phyloP scores from a whole-genome alignment of 2,888 invertebrate genomes.

The Luperina testacea region DNA sequence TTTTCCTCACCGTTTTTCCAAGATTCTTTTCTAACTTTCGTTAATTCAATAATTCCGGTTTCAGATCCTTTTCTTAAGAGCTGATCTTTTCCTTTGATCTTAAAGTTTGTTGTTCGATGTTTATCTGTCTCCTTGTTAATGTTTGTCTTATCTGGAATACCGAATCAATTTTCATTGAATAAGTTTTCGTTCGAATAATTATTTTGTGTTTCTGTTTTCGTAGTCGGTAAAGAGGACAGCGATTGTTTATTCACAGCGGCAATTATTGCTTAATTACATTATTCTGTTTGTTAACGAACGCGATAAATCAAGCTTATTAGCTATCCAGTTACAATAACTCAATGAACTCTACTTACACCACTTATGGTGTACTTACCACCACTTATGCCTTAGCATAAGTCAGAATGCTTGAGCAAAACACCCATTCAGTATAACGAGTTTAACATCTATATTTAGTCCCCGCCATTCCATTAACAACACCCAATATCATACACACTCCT shows the following conservation, averaged over 20 bases:
- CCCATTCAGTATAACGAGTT: slow-evolving; percentile 41
- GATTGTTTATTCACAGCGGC: slow-evolving; percentile 16
- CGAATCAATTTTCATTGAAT: slow-evolving; percentile 47
- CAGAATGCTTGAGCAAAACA: slow-evolving; percentile 13
- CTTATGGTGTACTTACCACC: no score
- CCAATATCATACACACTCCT: slow-evolving; percentile 43
- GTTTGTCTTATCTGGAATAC: slow-evolving; percentile 29
- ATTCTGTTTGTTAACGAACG: slow-evolving; percentile 2
- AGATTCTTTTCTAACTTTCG: slow-evolving; percentile 10
- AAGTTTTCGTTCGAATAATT: slow-evolving; percentile 46
- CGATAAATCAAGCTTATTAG: slow-evolving; percentile 8
- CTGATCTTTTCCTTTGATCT: slow-evolving; percentile 36
- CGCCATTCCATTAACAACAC: slow-evolving; percentile 43
- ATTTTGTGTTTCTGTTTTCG: slow-evolving; percentile 20
- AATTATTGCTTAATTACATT: slow-evolving; percentile 22
- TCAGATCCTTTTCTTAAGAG: slow-evolving; percentile 22
- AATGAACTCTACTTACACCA: background rate
- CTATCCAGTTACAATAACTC: background rate
- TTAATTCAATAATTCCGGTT: slow-evolving; percentile 37
- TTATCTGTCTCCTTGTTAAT: slow-evolving; percentile 37
- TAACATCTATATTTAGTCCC: slow-evolving; percentile 39
- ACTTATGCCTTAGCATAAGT: no score
- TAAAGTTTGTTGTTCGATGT: slow-evolving; percentile 29
- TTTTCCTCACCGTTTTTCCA: slow-evolving; percentile 14
- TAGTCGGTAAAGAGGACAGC: slow-evolving; percentile 7